Base-by-base conservation (phyloP, 2,888 invertebrate genomes). In the Elegia similella region DNA sequence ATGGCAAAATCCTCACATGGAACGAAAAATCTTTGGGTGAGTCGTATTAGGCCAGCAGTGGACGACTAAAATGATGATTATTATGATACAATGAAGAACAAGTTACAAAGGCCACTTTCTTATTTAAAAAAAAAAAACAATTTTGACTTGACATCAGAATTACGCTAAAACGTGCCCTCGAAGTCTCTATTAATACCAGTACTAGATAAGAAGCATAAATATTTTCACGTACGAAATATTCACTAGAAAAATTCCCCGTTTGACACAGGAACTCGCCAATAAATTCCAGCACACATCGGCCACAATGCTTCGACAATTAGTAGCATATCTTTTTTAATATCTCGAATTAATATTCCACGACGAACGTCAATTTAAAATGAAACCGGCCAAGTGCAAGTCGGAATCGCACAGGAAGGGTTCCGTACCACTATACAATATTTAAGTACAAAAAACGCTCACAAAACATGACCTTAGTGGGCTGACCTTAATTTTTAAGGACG, bases 371-470 rank as follows among this genome's bases (percentile, higher is more conserved):
- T 30, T 47, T 13, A 46, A 46, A 17, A 47, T n/a, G 10, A 29
- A 13, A 12, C 2, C 12, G 12, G 29, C 44, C 42, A 7, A 54
- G 59, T 61, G 61, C 60, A 57, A 59, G 56, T 62, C 61, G 57
- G n/a, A n/a, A n/a, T n/a, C n/a, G n/a, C n/a, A n/a, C n/a, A n/a
- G n/a, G n/a, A n/a, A n/a, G n/a, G n/a, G n/a, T n/a, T n/a, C n/a
- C n/a, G n/a, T n/a, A n/a, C n/a, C n/a, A n/a, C n/a, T n/a, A n/a
- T n/a, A n/a, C n/a, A n/a, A n/a, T n/a, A n/a, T n/a, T n/a, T n/a
- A n/a, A n/a, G n/a, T n/a, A n/a, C n/a, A n/a, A n/a, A 59, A 58
- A 61, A 60, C 12, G 34, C 34, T 8, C 34, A 34, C 12, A n/a
- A n/a, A n/a, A n/a, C n/a, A n/a, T n/a, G n/a, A n/a, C n/a, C n/a